These are phyloP conservation scores for Drosophila bipectinata DNA, from an alignment of 1,140 invertebrate species.

Conservation along the genomic window DNA sequence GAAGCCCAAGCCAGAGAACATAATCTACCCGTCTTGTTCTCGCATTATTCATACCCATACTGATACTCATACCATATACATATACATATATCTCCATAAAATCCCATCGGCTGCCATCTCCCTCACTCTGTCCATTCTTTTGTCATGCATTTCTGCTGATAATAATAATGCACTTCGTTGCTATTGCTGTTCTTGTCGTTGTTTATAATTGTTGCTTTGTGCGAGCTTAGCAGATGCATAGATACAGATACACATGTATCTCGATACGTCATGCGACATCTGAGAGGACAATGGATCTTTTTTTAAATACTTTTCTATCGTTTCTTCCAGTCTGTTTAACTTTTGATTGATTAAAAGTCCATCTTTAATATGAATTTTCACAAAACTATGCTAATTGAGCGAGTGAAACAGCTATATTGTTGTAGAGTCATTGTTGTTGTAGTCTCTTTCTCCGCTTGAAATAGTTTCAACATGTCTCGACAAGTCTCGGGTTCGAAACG, in stretches of 20 bases:
- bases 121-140: slow-evolving; percentile 47
- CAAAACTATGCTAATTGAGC: slow-evolving; percentile 55
- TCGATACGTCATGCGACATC: slow-evolving; percentile 23
- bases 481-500: too few relatives aligned
- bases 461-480: slow-evolving; percentile 60
- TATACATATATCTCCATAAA: slow-evolving; percentile 12
- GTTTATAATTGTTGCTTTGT: slow-evolving; percentile 73
- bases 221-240: slow-evolving; percentile 50
- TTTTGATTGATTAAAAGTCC: background rate
- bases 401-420: slow-evolving; percentile 1
- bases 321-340: too few relatives aligned
- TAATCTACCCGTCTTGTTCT: slow-evolving; percentile 50
- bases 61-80: background rate
- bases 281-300: slow-evolving; percentile 14
- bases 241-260: slow-evolving; percentile 57
- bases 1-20: slow-evolving; percentile 33
- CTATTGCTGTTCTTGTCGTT: slow-evolving; percentile 59
- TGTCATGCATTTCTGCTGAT: slow-evolving; percentile 77
- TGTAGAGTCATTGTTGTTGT: slow-evolving; percentile 17
- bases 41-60: background rate
- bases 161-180: slow-evolving; percentile 77
- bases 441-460: slow-evolving; percentile 47
- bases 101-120: background rate
- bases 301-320: slow-evolving; percentile 14
- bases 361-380: slow-evolving; percentile 34